Conservation (phyloP, 2,888 invertebrate genomes). For the Amorpha juglandis region DNA sequence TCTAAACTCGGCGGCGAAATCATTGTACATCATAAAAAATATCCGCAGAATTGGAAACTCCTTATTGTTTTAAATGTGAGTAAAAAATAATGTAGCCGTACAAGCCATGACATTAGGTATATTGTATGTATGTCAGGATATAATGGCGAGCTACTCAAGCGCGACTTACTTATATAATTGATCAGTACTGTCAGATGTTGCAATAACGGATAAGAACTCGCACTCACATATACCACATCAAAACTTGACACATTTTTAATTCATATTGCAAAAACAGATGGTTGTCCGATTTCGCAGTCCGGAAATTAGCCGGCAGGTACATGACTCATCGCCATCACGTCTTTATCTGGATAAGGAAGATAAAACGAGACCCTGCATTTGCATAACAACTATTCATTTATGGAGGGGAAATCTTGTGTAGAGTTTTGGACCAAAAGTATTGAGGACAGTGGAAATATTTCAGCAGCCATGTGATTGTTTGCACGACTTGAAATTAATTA, state of each 20-base stretch:
- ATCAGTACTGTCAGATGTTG: constrained; percentile 27
- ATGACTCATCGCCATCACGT: constrained; percentile 61
- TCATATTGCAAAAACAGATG: constrained; percentile 73
- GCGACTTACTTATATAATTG: background rate
- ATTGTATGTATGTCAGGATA: background rate
- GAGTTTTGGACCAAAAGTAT: constrained; percentile 20
- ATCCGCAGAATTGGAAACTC: too few species aligned
- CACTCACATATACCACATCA: constrained; percentile 41
- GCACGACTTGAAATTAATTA: constrained; percentile 14
- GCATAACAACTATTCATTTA: constrained; percentile 43
- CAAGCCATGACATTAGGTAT: background rate
- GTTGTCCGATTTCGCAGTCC: constrained; percentile 65
- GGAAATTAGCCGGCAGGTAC: constrained; percentile 62
- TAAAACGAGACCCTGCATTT: constrained; percentile 59
- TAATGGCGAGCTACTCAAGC: background rate
- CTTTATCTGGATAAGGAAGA: constrained; percentile 71
- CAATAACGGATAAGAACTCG: constrained; percentile 28
- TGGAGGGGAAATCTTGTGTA: constrained; percentile 34
- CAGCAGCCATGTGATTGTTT: background rate
- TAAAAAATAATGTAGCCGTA: background rate
- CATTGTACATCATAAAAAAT: too few species aligned
- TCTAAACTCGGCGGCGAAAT: too few species aligned
- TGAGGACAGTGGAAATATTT: constrained; percentile 19
- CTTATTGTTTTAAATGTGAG: too few species aligned
- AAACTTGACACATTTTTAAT: constrained; percentile 65